A percentile compares a stretch with the other conserved stretches of the same genome.
Conservation (phyloP, 2,113 vertebrate genomes). For the Microcebus murinus region DNA sequence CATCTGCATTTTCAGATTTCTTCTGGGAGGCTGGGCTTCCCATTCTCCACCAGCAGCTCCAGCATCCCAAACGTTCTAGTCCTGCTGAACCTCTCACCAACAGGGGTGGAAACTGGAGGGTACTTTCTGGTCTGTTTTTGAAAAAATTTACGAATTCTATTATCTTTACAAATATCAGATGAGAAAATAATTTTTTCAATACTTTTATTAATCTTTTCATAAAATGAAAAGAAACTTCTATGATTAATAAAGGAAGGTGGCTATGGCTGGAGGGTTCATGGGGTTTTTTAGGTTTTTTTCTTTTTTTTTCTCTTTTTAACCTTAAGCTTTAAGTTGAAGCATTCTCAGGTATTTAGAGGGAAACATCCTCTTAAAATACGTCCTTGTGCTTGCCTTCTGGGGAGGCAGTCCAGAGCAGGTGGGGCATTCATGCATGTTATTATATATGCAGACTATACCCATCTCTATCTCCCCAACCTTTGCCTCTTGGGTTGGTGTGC, state of each 20-base stretch:
- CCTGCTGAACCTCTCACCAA: constrained; percentile 69
- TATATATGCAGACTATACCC: constrained; percentile 38
- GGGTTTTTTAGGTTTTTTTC: not conserved
- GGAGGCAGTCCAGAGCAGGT: constrained; percentile 53
- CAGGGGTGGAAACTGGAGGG: constrained; percentile 71
- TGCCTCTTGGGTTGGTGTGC: constrained; percentile 76
- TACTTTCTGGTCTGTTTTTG: constrained; percentile 84
- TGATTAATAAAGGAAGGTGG: constrained; percentile 66
- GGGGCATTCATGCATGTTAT: constrained; percentile 57
- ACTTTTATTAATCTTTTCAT: constrained; percentile 89
- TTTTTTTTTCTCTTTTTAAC: constrained; percentile 59
- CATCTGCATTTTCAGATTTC: constrained; percentile 41
- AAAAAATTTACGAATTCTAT: constrained; percentile 79
- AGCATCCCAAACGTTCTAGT: constrained; percentile 73
- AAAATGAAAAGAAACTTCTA: constrained; percentile 78
- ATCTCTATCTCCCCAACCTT: not conserved
- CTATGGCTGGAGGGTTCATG: constrained; percentile 46
- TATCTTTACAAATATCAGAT: constrained; percentile 79
- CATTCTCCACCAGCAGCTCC: constrained; percentile 20
- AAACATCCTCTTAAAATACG: constrained; percentile 46
- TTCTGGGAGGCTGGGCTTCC: constrained; percentile 25
- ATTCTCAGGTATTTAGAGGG: constrained; percentile 56
- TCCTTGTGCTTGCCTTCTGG: constrained; percentile 48
- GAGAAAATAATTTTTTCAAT: constrained; percentile 85
- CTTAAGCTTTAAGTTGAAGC: constrained; percentile 68